A percentile compares a stretch with the other conserved stretches of the same genome.
Conservation (phyloP, 2,113 vertebrate genomes). For the Labeo rohita region DNA sequence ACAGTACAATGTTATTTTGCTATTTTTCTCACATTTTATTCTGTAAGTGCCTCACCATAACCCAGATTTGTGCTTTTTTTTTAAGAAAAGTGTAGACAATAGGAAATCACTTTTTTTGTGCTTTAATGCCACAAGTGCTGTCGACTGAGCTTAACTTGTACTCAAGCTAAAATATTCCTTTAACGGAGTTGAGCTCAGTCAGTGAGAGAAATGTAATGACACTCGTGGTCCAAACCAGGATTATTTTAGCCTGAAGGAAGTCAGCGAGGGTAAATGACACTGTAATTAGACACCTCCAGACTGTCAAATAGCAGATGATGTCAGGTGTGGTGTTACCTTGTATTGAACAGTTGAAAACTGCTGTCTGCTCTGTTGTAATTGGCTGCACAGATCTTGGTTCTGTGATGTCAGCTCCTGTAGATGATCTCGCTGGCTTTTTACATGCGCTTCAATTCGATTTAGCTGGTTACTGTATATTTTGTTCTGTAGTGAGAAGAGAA, state of each 20-base stretch:
- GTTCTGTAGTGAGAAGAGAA: neutral
- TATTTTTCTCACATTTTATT: neutral
- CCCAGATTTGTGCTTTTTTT: neutral
- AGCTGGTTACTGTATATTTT: slow-evolving; percentile 7
- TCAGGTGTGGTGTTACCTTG: slow-evolving; percentile 40
- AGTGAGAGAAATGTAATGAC: slow-evolving; percentile 42
- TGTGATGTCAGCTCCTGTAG: slow-evolving; percentile 22
- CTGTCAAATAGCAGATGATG: slow-evolving; percentile 42
- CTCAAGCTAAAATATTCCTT: neutral
- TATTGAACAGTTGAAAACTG: slow-evolving; percentile 13
- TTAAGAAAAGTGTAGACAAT: neutral
- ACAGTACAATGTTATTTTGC: neutral
- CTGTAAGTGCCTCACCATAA: neutral
- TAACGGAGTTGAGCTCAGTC: neutral
- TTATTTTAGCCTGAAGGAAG: slow-evolving; percentile 48
- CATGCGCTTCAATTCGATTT: neutral
- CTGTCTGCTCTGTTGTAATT: neutral
- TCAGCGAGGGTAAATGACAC: slow-evolving; percentile 43
- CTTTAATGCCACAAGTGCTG: neutral
- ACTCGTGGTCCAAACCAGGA: neutral
- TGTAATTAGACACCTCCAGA: slow-evolving; percentile 54
- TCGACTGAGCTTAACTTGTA: neutral
- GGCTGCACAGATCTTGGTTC: slow-evolving; percentile 25
- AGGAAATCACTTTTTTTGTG: neutral
- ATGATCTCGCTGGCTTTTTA: slow-evolving; percentile 2